Evolutionary conservation across 1,140 invertebrate species (phyloP), one percentile per base, ranked within the genome.

Genomic region (Eulimnadia texana): DNA sequence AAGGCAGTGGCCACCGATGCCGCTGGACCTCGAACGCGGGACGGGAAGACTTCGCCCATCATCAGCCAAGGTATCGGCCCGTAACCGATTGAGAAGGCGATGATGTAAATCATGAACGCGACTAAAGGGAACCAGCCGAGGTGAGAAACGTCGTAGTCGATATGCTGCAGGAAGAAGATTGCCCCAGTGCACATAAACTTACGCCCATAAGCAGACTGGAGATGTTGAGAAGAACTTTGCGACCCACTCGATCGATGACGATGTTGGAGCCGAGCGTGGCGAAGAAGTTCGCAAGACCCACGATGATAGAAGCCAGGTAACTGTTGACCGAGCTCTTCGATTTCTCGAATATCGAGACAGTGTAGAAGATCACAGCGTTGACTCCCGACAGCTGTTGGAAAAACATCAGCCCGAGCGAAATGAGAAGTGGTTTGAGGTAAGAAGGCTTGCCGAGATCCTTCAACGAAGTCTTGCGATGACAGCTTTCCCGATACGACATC

Each of bases 41-140:
- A 77, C 61, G 78, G 73, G 53, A 79, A 74, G 3, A 78, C 70
- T 70, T 80, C 78, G 28, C 91, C 91, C 81, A 93, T 86, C 84
- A 95, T 90, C 3, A 95, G 75, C 90, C 91, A 94, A 1, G 92
- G 92, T 64, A 96, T 86, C 0, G 92, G 92, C 0, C 92, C 93
- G 71, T 74, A 78, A 3, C 93, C 93, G 22, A 95, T 71, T 0
- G 89, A 91, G 73, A 96, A 97, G 23, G 88, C 87, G 28, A 92
- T 74, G 0, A 94, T 86, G 71, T 89, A 96, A 11, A 91, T 69
- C n/a, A 93, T 84, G 58, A 94, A 82, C 68, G 85, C 85, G 3
- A 77, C 74, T 1, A 97, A 71, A 1, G 92, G 90, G 29, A 95
- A 65, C 84, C 84, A 90, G n/a, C 85, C 84, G 65, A 83, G 76